Percentiles rank a stretch among this genome's conserved stretches.
These are phyloP conservation scores for silkworm (Bombyx mori) DNA, from an alignment of 1,140 invertebrate species.

Conservation along the genomic window ASM3026992v2 NC_085107.1:5959001-5959500, in stretches of 20 bases:
- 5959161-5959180: constrained; percentile 47
- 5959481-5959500: too few relatives aligned
- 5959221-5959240: constrained; percentile 22
- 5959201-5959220: constrained; percentile 39
- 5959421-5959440: too few relatives aligned
- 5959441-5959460: too few relatives aligned
- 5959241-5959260: constrained; percentile 21
- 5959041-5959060: not conserved
- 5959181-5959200: constrained; percentile 29
- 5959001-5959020: not conserved
- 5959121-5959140: constrained; percentile 41
- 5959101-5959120: constrained; percentile 24
- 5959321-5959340: too few relatives aligned
- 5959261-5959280: constrained; percentile 6
- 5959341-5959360: too few relatives aligned
- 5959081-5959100: constrained; percentile 1
- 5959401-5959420: too few relatives aligned
- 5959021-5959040: not conserved
- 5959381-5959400: too few relatives aligned
- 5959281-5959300: not conserved
- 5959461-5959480: too few relatives aligned
- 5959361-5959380: too few relatives aligned
- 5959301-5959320: not conserved
- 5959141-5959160: constrained; percentile 30
- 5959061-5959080: constrained; percentile 1